A percentile compares a stretch with the other conserved stretches of the same genome.
Conservation (phyloP, 1,140 invertebrate genomes). For the Daktulosphaira vitifoliae region DNA sequence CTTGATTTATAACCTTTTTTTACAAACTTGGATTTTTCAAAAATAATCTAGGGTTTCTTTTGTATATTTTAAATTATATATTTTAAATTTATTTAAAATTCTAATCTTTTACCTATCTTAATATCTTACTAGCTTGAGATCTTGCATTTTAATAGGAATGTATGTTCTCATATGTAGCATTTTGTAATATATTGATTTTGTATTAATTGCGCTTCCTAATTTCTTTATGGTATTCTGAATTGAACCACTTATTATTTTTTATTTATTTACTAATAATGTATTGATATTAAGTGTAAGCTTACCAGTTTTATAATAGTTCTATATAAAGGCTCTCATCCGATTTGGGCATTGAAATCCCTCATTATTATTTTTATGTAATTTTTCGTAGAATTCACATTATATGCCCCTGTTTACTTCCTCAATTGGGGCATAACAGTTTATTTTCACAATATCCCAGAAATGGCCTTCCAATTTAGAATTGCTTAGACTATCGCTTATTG, state of each 20-base stretch:
- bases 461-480: too few species aligned
- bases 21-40: background rate
- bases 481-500: too few species aligned
- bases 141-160: background rate
- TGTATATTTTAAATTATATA: background rate
- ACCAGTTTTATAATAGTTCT: too few species aligned
- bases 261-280: background rate
- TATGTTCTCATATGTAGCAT: background rate
- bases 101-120: background rate
- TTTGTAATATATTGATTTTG: background rate
- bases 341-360: too few species aligned
- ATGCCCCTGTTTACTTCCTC: too few species aligned
- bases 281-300: too few species aligned
- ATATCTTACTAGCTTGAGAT: constrained; percentile 10
- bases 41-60: background rate
- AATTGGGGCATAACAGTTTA: too few species aligned
- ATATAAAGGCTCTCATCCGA: too few species aligned
- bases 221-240: background rate
- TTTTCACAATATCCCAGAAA: too few species aligned
- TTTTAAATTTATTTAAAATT: background rate
- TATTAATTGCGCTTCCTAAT: background rate
- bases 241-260: constrained; percentile 5
- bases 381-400: background rate
- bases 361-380: too few species aligned
- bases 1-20: background rate